Evolutionary conservation across 1,140 invertebrate genomes (phyloP).

Genomic region (Micrasema minimum): DNA sequence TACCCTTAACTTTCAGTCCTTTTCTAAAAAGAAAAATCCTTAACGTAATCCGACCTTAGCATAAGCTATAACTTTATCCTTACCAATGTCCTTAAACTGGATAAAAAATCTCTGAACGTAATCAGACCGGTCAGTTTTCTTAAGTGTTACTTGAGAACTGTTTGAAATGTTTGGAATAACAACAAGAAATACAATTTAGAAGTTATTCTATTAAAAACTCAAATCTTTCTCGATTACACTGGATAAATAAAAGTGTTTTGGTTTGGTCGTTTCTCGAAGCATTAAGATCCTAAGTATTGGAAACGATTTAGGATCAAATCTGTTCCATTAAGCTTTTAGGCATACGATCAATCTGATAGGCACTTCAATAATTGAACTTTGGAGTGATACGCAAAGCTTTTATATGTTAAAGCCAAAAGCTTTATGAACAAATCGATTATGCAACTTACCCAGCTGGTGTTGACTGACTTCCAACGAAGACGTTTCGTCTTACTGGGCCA

Average conservation of each 20-base stretch:
- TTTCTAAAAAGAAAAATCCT: no score
- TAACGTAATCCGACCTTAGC: no score
- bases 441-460: background rate
- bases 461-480: background rate
- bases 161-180: no score
- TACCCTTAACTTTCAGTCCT: no score
- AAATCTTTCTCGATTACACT: background rate
- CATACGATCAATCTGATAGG: conserved; percentile 13
- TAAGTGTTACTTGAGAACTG: no score
- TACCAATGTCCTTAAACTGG: no score
- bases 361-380: conserved; percentile 24
- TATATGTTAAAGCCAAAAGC: background rate
- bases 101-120: no score
- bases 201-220: background rate
- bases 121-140: no score
- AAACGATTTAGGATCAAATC: background rate
- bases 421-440: background rate
- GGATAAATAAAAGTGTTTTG: background rate
- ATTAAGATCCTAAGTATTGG: background rate
- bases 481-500: background rate
- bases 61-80: no score
- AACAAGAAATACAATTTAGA: no score
- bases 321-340: conserved; percentile 3
- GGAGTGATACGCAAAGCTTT: background rate
- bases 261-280: background rate